These are phyloP conservation scores for Prosapia bicincta DNA, from an alignment of 2,888 invertebrate species.

Conservation along the genomic window DNA sequence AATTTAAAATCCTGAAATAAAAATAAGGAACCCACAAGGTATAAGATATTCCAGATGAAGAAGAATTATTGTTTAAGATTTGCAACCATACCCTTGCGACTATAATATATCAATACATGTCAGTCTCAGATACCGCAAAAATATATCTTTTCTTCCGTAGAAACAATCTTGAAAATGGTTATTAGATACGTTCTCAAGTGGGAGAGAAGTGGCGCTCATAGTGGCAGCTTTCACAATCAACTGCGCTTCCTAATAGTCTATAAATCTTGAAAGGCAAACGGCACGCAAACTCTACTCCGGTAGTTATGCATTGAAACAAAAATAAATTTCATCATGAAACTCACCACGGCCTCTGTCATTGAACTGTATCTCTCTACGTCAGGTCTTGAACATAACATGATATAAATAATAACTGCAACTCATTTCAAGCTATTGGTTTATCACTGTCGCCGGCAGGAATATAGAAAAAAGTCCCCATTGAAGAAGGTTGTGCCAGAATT, in stretches of 20 bases:
- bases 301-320: neutral
- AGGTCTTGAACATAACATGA: too few species aligned
- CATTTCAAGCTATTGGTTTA: too few species aligned
- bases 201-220: neutral
- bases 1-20: too few species aligned
- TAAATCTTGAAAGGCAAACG: neutral
- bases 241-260: neutral
- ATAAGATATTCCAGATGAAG: neutral
- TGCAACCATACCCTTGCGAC: neutral
- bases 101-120: constrained; percentile 20
- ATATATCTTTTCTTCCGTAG: neutral
- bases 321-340: neutral
- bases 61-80: neutral
- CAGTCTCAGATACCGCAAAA: constrained; percentile 9
- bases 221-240: neutral
- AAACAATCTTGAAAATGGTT: neutral
- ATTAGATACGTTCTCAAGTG: neutral
- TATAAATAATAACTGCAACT: too few species aligned
- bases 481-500: too few species aligned
- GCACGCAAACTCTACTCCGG: neutral
- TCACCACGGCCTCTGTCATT: too few species aligned
- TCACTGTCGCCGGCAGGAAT: too few species aligned
- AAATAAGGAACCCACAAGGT: too few species aligned
- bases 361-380: too few species aligned
- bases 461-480: too few species aligned